A percentile compares a stretch with the other conserved stretches of the same genome.
phyloP scores from a whole-genome alignment of 2,888 invertebrate genomes.

The Cantharis rustica region DNA sequence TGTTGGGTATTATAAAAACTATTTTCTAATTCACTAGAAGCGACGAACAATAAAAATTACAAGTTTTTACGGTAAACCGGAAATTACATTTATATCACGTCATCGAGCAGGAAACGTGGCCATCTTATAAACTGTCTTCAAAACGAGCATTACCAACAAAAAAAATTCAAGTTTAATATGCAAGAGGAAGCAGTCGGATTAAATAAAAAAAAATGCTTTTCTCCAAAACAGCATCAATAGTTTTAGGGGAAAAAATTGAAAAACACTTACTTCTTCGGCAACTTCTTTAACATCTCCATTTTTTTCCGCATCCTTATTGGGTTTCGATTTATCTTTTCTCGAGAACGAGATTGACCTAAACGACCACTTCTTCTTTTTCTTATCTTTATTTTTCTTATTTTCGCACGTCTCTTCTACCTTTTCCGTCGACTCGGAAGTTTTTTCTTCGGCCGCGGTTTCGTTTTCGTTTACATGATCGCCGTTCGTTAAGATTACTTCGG shows the following conservation, averaged over 20 bases:
- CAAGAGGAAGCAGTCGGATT: background rate
- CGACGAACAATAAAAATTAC: background rate
- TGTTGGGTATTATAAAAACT: background rate
- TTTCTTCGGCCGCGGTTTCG: constrained; percentile 46
- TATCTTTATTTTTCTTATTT: constrained; percentile 51
- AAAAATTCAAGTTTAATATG: constrained; percentile 1
- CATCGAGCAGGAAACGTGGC: constrained; percentile 38
- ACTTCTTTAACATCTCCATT: constrained; percentile 64
- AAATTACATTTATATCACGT: constrained; percentile 47
- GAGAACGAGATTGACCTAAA: constrained; percentile 86
- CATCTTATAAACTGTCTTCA: constrained; percentile 14
- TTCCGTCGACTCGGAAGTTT: constrained; percentile 32
- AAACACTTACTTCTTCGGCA: constrained; percentile 66
- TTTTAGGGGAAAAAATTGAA: background rate
- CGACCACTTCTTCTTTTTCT: constrained; percentile 87
- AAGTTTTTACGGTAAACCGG: constrained; percentile 32
- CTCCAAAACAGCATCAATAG: background rate
- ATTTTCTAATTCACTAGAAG: background rate
- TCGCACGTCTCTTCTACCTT: constrained; percentile 44
- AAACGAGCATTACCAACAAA: background rate
- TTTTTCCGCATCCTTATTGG: constrained; percentile 68
- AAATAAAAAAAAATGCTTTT: background rate
- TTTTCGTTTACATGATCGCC: constrained; percentile 56
- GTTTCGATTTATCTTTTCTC: constrained; percentile 86
- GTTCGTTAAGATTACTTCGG: constrained; percentile 46